Base-by-base conservation (phyloP, 2,888 invertebrate species). In the Strigamia maritima region DNA sequence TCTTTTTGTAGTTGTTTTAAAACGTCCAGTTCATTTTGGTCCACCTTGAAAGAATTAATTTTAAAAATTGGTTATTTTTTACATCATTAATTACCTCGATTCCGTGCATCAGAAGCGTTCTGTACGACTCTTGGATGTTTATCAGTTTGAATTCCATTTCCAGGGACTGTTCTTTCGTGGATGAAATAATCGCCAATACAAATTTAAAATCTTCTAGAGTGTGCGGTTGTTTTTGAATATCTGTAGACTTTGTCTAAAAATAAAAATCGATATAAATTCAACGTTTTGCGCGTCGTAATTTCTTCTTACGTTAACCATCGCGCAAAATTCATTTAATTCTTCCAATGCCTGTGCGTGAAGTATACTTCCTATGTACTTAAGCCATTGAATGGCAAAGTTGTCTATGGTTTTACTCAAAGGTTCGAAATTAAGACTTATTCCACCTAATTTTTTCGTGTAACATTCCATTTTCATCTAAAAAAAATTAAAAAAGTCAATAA, bases 151-250 rank as follows among this genome's bases (percentile, higher is more conserved):
- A 89, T 85, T 96, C 95, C 0, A 92, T 91, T 2, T 92, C 91
- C 77, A 95, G 88, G 0, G 94, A 92, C 85, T 90, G 90, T 79
- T 90, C 90, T 83, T 92, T 91, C 74, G 96, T 91, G 49, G 89
- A 89, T 0, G 91, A 87, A 80, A 97, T 94, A 0, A 94, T 92
- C 81, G 92, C 91, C 91, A 96, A 92, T 2, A 96, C 93, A 80
- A 90, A 87, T 85, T 94, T 95, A 84, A 96, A 93, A 83, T 93
- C 91, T 79, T 92, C 92, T 70, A 95, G 86, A 6, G 92, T 92
- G 83, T 90, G 91, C 40, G 95, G 93, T 78, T 91, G 91, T 85
- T 91, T 89, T 82, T 94, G 92, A 38, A 95, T 89, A 78, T 92
- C 91, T 79, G 86, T 84, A 65, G 90, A 90, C 75, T 91, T 89